phyloP scores from a whole-genome alignment of 2,113 vertebrate genomes.

The Fregetta grallaria region DNA sequence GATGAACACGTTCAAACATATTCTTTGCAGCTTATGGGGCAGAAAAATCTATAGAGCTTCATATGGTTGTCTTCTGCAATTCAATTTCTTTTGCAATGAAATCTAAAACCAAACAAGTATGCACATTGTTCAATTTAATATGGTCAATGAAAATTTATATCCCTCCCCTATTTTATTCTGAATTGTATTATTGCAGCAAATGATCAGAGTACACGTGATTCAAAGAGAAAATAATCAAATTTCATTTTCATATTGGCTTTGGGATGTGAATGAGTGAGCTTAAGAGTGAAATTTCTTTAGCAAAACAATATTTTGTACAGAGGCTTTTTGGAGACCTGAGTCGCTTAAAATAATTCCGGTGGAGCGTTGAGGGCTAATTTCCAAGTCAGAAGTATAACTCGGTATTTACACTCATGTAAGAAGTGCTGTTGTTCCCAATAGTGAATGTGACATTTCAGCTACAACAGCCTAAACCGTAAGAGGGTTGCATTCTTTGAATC shows the following conservation, averaged over 20 bases:
- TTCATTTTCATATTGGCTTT: background rate
- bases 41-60: background rate
- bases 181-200: constrained; percentile 19
- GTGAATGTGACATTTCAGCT: background rate
- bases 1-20: background rate
- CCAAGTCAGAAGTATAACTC: background rate
- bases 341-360: background rate
- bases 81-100: constrained; percentile 33
- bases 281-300: background rate
- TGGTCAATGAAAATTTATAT: constrained; percentile 6
- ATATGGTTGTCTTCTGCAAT: background rate
- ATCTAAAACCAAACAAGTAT: background rate
- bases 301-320: background rate
- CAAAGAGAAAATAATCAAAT: background rate
- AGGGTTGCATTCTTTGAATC: background rate
- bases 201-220: background rate
- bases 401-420: background rate
- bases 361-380: background rate
- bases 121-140: constrained; percentile 1
- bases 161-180: background rate
- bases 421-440: background rate
- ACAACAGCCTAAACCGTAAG: background rate
- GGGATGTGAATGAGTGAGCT: background rate
- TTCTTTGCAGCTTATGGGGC: background rate
- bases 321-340: background rate